Conservation (phyloP, 2,797 vertebrate genomes). For the Rhinogobio ventralis region DNA sequence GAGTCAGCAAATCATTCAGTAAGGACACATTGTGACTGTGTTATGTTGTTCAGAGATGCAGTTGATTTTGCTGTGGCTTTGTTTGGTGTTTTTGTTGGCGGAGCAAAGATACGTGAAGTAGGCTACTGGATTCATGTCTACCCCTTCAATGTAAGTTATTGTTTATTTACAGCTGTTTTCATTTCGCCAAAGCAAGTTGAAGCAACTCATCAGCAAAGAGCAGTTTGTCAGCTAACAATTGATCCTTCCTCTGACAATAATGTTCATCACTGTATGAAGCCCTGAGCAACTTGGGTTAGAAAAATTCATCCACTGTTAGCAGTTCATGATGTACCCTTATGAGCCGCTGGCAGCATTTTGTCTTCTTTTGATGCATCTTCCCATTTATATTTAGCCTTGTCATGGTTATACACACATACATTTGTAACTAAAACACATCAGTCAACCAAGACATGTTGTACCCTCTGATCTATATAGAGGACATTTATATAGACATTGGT, state of each 20-base stretch:
- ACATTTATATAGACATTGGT: too few relatives aligned
- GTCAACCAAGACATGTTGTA: too few relatives aligned
- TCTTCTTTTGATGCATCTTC: not conserved
- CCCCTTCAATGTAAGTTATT: not conserved
- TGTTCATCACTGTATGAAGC: not conserved
- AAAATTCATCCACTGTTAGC: not conserved
- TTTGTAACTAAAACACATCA: not conserved
- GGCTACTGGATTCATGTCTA: not conserved
- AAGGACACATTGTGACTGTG: too few relatives aligned
- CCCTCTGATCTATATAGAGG: too few relatives aligned
- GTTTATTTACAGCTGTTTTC: not conserved
- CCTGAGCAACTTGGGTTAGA: not conserved
- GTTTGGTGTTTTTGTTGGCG: too few relatives aligned
- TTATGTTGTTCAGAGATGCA: too few relatives aligned
- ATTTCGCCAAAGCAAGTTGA: not conserved
- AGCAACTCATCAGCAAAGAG: not conserved
- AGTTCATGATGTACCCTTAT: not conserved
- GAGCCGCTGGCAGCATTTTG: not conserved
- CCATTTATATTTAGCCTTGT: not conserved
- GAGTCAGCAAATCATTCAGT: too few relatives aligned
- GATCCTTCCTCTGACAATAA: not conserved
- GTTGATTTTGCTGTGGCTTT: too few relatives aligned
- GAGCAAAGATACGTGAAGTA: too few relatives aligned
- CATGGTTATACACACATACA: not conserved
- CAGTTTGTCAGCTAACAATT: not conserved